Evolutionary conservation across 2,797 vertebrate genomes (phyloP), one percentile per base, ranked within the genome.

Genomic region (Pitangus sulphuratus): DNA sequence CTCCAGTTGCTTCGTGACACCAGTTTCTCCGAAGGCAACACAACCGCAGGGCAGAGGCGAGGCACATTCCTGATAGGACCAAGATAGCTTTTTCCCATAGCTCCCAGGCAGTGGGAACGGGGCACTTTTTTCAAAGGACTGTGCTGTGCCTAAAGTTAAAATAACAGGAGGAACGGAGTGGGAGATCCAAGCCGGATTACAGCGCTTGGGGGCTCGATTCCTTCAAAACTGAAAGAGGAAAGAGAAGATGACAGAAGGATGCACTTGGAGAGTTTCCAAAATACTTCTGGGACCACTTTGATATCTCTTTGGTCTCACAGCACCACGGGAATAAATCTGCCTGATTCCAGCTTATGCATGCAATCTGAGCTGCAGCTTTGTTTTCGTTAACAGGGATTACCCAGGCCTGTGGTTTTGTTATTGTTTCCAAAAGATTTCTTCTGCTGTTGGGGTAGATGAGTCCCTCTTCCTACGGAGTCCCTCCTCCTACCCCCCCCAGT

Each of bases 51-150:
- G 95, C 94, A 97, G 93, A 93, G 70, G 58, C 66, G 64, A 95
- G 60, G 94, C 85, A 80, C 97, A 97, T 97, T 97, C 97, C 95
- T 95, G 76, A 92, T 81, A 79, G 92, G 95, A 96, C 95, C 94
- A 97, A 97, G 97, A 97, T 97, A 97, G 97, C 92, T 97, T 95
- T 96, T 97, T 97, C 97, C 96, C 96, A 97, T 82, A 93, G 89
- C 94, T 95, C 95, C 68, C 81, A 90, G 79, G 91, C 97, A 97
- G 96, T 97, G 97, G 97, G 97, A 97, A 97, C 87, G 0, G 77
- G 83, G 53, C 48, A 50, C 89, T 93, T 97, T 97, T 97, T 93
- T 93, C 85, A 97, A 92, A 95, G 93, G 74, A 56, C 12, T 86
- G 95, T 86, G 95, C 93, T 94, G 62, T 91, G 82, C 87, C 57